Base-by-base conservation (phyloP, 2,888 invertebrate genomes). In the Deilephila elpenor region DNA sequence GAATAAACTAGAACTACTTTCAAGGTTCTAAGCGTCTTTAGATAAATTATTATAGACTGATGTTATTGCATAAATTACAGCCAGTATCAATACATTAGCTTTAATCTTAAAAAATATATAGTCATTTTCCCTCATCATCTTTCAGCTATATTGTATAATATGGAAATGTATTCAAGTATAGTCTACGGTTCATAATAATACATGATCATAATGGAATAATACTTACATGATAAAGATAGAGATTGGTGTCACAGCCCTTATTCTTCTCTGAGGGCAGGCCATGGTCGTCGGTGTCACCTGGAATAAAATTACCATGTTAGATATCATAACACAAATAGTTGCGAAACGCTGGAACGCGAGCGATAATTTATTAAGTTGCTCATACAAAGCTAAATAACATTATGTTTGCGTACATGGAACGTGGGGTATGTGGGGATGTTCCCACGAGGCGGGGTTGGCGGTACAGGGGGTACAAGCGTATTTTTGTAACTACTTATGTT, bases 171-270 rank as follows among this genome's bases (percentile, higher is more conserved):
- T 3, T 44, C 11, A 44, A 11, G 11, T 1, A 11, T 44, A 44
- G 44, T 32, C 44, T 11, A 14, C 44, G 14, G 11, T 1, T 44
- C 44, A 44, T 11, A 14, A 11, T 14, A 44, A 11, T 44, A 44
- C 44, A 44, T 1, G 11, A 3, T 44, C 14, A 3, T 72, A 72
- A 73, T 74, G 72, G 44, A 73, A 75, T 79, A 73, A 7, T 25
- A 96, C 96, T 96, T 90, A 97, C 97, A 94, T 96, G 96, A 86
- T 97, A 97, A 77, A 98, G 96, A 93, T 98, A 98, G 84, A 98
- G 96, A 91, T 98, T 98, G 86, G 98, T 97, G 90, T 98, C 98
- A 83, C 96, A 97, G 76, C 96, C 96, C 87, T 96, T 96, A 89
- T 97, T 97, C 91, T 97, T 96, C 82, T 96, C 97, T 79, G 95